Base-by-base conservation (phyloP, 2,888 invertebrate genomes). In the Pyralis farinalis region DNA sequence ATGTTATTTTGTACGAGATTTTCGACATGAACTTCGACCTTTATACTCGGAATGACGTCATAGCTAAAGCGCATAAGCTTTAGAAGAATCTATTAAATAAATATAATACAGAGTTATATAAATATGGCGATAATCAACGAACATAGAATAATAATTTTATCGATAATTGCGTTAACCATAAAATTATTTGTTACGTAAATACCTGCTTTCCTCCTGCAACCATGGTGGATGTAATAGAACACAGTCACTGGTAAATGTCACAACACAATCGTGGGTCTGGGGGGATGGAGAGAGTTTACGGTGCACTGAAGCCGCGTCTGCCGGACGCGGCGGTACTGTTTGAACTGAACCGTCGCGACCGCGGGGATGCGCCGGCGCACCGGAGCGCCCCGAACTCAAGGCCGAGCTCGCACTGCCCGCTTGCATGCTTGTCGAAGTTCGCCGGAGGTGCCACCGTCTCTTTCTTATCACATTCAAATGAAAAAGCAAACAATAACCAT, bases 201-300 rank as follows among this genome's bases (percentile, higher is more conserved):
- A 90, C 90, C 89, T 90, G 89, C 75, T 90, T 90, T 55, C 89
- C 89, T 69, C 90, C 89, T 65, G 89, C 89, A 50, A 90, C 90
- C 90, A 90, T 90, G 60, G 63, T 87, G 81, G 16, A 41, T 50
- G 54, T 51, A 68, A 67, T 59, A 47, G 40, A 59, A 71, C 66
- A 74, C 77, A 59, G 52, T 66, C 83, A 83, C 80, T 68, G 71
- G 69, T 57, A 68, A 68, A 12, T 27, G 75, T 72, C 77, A 79
- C 75, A 71, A 53, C 70, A 71, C 79, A 68, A 57, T 54, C 62
- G 50, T 42, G 48, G 47, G 4, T 16, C n/a, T n/a, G n/a, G 47
- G 56, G 54, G 55, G 16, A 28, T 25, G 58, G 58, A 59, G 54
- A 53, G 39, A 47, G 56, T 58, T 50, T 53, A 56, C 61, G 66